Evolutionary conservation across 2,797 vertebrate species (phyloP).

Genomic region (Halcyon smyrnensis): DNA sequence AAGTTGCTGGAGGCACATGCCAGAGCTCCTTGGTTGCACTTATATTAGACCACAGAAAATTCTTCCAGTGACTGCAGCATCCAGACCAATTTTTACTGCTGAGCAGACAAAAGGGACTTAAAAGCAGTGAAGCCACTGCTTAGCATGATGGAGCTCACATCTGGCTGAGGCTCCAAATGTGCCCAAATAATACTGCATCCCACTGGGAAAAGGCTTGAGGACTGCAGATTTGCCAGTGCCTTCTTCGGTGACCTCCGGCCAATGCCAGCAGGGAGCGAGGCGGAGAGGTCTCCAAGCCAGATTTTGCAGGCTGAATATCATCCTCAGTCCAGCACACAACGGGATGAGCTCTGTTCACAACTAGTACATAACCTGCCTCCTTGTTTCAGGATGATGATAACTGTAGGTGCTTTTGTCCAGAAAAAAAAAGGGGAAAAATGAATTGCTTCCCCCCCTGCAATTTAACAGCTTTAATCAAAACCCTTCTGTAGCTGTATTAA

Average conservation of each 20-base stretch:
- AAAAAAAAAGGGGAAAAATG: not conserved
- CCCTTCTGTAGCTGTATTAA: not conserved
- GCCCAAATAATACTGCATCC: not conserved
- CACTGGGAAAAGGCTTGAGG: not conserved
- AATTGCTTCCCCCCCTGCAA: not conserved
- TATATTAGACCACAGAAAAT: slow-evolving; percentile 62
- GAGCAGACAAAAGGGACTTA: slow-evolving; percentile 21
- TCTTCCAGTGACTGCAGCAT: slow-evolving; percentile 54
- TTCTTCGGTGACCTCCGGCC: not conserved
- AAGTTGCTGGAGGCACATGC: slow-evolving; percentile 65
- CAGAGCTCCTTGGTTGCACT: slow-evolving; percentile 58
- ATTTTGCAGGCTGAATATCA: not conserved
- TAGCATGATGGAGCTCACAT: not conserved
- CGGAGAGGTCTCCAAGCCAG: not conserved
- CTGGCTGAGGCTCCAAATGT: not conserved
- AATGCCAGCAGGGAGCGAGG: not conserved
- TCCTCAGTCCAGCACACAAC: not conserved
- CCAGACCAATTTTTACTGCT: slow-evolving; percentile 27
- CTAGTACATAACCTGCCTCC: not conserved
- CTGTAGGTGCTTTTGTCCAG: not conserved
- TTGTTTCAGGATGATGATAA: not conserved
- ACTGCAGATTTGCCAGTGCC: not conserved
- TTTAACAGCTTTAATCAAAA: not conserved
- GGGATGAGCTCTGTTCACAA: not conserved
- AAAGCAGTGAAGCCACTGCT: not conserved